Evolutionary conservation across 53 echinoderm and acorn worm species (phyloP), one percentile per base, ranked within the genome.

Genomic region (Patiria pectinifera): DNA sequence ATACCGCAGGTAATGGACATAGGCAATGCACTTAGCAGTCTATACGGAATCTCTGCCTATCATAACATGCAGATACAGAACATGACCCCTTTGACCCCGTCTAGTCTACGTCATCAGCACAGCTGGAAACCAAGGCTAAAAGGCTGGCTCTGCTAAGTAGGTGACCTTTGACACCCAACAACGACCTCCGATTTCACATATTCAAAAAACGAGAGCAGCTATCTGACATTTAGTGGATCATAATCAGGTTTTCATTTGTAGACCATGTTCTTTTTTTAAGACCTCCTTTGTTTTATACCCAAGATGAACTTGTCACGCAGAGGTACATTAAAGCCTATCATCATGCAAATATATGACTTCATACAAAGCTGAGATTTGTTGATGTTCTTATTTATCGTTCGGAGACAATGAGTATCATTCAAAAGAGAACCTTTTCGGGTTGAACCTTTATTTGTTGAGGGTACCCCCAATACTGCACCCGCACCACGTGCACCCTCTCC

Each of bases 111-210:
- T 87, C 87, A 87, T 44, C 66, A 25, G 47, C 90, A 80, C 90
- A 90, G 69, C 90, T 60, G 78, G 90, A 59, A 80, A 58, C 66
- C 90, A 90, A 90, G 90, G 90, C 87, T 77, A 87, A 87, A 87
- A 87, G 76, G 77, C 63, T 45, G 69, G n/a, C 62, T 78, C 53
- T 72, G 53, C 78, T 62, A 89, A 78, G 78, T 24, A 62, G 59
- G 13, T 81, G 90, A 90, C 90, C 90, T 90, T 81, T 90, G 81
- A 66, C 90, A 80, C 48, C 60, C 8, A 53, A 44, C 46, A 79
- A 44, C 4, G 24, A 8, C 22, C 24, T 8, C 21, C n/a, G 10
- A 74, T 74, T 24, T 21, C 24, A 11, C 66, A 14, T 66, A 18
- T 15, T 66, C 19, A 66, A 66, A 66, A 53, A 53, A 53, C 53